Evolutionary conservation across 2,888 invertebrate genomes (phyloP).

Genomic region (Drosophila multiciliata): DNA sequence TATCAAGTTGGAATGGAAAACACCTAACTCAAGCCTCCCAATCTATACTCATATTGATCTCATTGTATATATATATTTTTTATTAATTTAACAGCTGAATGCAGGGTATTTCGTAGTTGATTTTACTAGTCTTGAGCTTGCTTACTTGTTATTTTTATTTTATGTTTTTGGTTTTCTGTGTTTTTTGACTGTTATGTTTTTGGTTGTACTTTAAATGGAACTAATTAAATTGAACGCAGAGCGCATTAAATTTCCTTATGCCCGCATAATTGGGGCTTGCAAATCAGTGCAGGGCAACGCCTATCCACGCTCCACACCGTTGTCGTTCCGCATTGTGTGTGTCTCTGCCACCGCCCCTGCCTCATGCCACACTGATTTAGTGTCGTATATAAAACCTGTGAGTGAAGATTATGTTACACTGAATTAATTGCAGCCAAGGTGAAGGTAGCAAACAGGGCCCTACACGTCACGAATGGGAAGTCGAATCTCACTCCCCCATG

Average conservation of each 20-base stretch:
- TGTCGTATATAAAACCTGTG: slow-evolving; percentile 78
- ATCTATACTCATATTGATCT: background rate
- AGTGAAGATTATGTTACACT: slow-evolving; percentile 81
- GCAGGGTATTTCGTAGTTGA: background rate
- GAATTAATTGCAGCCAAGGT: slow-evolving; percentile 81
- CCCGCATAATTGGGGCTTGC: slow-evolving; percentile 60
- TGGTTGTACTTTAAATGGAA: slow-evolving; percentile 68
- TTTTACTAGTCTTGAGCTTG: background rate
- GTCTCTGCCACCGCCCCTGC: slow-evolving; percentile 5
- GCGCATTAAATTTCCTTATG: slow-evolving; percentile 67
- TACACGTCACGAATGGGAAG: slow-evolving; percentile 23
- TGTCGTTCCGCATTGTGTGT: slow-evolving; percentile 8
- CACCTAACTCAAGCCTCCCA: background rate
- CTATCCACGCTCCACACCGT: slow-evolving; percentile 35
- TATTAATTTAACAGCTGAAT: background rate
- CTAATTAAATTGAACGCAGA: slow-evolving; percentile 72
- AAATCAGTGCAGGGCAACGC: slow-evolving; percentile 49
- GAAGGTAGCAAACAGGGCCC: slow-evolving; percentile 59
- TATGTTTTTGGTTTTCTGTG: slow-evolving; percentile 20
- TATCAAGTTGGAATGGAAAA: background rate
- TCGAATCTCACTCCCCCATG: background rate
- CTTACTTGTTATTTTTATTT: background rate
- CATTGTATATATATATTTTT: background rate
- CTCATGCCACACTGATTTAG: slow-evolving; percentile 71
- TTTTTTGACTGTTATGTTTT: slow-evolving; percentile 34